Base-by-base conservation (phyloP, 2,113 vertebrate species). In the Scortum barcoo region DNA sequence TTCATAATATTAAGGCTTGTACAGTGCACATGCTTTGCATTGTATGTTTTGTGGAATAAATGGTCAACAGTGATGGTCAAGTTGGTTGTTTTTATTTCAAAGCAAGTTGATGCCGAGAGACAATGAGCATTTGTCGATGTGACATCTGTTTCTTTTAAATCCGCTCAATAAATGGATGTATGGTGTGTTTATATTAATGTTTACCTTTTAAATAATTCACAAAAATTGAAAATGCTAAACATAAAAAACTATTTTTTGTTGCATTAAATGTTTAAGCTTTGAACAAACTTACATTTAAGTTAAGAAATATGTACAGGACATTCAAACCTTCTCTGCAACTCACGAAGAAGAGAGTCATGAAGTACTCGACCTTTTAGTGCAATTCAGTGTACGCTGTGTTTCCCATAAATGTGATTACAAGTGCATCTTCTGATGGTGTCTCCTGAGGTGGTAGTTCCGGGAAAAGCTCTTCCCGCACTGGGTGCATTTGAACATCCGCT, bases 11-110 rank as follows among this genome's bases (percentile, higher is more conserved):
- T 90, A 91, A 93, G 90, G 92, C 92, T 93, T 94, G 93, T 94
- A 94, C 93, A 93, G 94, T 92, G 94, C 92, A 94, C 93, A 94
- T 88, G 92, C 93, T 94, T 94, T 92, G 94, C 94, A 94, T 94
- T 94, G 93, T 94, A 91, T 94, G 93, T 95, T 94, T 95, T 94
- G 93, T 95, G 94, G 93, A 95, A 94, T 95, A 95, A 95, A 95
- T 93, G 91, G 92, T 95, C 90, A 94, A 92, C 91, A 91, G 91
- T 93, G 87, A 85, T n/a, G 50, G 16, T 63, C 2, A 48, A 20
- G 40, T 40, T 67, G 26, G 62, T 74, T 26, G 36, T 77, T 69
- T 88, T 91, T 85, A 69, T 88, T 86, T 90, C n/a, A 66, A 70
- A 75, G 40, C 6, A 28, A 67, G 33, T 16, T 36, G 22, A 36